These are phyloP conservation scores for Lithophane socia DNA, from an alignment of 2,888 invertebrate genomes.

Conservation along the genomic window DNA sequence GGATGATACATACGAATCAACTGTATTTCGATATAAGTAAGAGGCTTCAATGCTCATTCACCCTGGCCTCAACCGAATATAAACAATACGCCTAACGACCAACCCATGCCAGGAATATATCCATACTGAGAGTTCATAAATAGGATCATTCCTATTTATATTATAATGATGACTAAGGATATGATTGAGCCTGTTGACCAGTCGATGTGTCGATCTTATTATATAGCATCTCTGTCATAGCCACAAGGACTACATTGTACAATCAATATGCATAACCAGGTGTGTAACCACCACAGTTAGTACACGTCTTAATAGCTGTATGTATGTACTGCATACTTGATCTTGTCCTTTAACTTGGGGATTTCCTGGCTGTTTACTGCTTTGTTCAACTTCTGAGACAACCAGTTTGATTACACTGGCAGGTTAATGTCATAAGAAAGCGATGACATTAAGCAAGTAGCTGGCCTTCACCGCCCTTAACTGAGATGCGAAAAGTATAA, in stretches of 20 bases:
- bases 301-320: constrained; percentile 26
- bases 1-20: neutral
- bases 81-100: too few species aligned
- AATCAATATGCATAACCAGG: constrained; percentile 44
- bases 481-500: neutral
- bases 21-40: neutral
- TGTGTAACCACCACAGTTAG: constrained; percentile 10
- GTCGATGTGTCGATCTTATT: neutral
- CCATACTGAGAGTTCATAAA: too few species aligned
- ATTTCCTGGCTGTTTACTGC: constrained; percentile 29
- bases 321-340: constrained; percentile 41
- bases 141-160: neutral
- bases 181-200: neutral
- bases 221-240: constrained; percentile 30
- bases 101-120: too few species aligned
- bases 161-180: neutral
- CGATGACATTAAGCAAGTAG: neutral
- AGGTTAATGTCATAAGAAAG: neutral
- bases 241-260: neutral
- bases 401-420: neutral
- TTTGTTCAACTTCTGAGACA: constrained; percentile 14
- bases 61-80: neutral
- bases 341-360: constrained; percentile 33
- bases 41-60: too few species aligned
- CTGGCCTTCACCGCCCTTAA: neutral